Evolutionary conservation across 2,797 vertebrate genomes (phyloP), one percentile per base, ranked within the genome.

Genomic region (Alcedo quadribrachys): DNA sequence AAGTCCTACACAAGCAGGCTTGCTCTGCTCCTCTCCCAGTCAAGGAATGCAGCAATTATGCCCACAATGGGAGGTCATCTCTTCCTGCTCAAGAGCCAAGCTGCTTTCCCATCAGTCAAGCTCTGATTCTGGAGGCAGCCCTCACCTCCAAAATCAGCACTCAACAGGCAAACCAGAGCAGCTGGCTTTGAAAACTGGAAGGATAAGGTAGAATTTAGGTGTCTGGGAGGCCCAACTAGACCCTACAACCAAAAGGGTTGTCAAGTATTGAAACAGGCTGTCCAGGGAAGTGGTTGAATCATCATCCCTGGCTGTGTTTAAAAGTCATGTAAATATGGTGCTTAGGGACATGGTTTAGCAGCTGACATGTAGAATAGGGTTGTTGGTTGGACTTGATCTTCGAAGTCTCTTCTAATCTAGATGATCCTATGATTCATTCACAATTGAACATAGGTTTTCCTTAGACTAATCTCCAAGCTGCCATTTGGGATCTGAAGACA

Each of bases 21-120:
- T 63, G 78, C 58, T 94, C 46, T 0, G 4, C 88, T 96, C 94
- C 95, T 96, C 92, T 94, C 94, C 86, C 90, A 85, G 60, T 42
- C 81, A 78, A 75, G 79, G 95, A 94, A 96, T 94, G 92, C 60
- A 90, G 79, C 22, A 91, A 87, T 94, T 45, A 90, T 85, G 76
- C 20, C 84, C 81, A 91, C 85, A 86, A 75, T 1, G 3, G 81
- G 61, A 92, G 68, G 78, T 71, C 83, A 82, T 80, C 87, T 77
- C 87, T 69, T 79, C 78, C 78, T 4, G 4, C 50, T 77, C 78
- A 18, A 35, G 28, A 86, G 68, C 46, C 83, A 95, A 58, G 22
- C 54, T 89, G 25, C 57, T 54, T 32, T 63, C 32, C 53, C 45
- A 84, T 45, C 45, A 2, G 8, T 11, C 7, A 20, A 67, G 8